Conservation (phyloP, 2,888 invertebrate species). For the Pheosia tremula region DNA sequence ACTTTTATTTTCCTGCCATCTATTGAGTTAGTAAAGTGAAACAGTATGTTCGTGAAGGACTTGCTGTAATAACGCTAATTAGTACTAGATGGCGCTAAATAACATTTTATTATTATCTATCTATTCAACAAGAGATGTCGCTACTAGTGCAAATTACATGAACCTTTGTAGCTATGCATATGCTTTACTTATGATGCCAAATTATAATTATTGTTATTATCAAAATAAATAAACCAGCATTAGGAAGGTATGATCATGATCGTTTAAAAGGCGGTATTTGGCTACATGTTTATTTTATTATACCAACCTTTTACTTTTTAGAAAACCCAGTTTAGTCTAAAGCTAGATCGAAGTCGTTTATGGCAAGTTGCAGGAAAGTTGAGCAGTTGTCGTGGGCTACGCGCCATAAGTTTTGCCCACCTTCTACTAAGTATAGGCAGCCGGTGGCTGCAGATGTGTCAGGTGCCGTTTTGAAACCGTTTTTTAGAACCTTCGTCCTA, state of each 20-base stretch:
- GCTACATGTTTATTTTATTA: neutral
- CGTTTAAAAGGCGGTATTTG: too few relatives aligned
- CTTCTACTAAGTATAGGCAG: conserved; percentile 22
- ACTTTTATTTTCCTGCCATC: conserved; percentile 5
- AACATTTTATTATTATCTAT: neutral
- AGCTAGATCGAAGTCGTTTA: conserved; percentile 22
- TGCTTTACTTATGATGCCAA: too few relatives aligned
- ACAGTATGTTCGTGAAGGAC: neutral
- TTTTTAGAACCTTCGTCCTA: too few relatives aligned
- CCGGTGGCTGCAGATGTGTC: conserved; percentile 15
- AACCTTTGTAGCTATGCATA: neutral
- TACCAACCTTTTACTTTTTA: conserved; percentile 23
- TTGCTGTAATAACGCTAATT: conserved; percentile 32
- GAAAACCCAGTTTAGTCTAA: conserved; percentile 18
- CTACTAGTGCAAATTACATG: conserved; percentile 1
- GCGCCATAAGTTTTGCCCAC: conserved; percentile 33
- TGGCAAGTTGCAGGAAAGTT: conserved; percentile 36
- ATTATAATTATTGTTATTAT: too few relatives aligned
- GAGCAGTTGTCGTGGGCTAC: conserved; percentile 26
- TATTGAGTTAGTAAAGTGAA: neutral
- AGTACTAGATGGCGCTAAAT: conserved; percentile 46
- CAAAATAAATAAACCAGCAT: too few relatives aligned
- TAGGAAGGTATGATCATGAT: too few relatives aligned
- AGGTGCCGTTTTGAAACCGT: conserved; percentile 28
- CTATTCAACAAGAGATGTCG: conserved; percentile 32